Base-by-base conservation (phyloP, 2,113 vertebrate species). In the Probosciger aterrimus region DNA sequence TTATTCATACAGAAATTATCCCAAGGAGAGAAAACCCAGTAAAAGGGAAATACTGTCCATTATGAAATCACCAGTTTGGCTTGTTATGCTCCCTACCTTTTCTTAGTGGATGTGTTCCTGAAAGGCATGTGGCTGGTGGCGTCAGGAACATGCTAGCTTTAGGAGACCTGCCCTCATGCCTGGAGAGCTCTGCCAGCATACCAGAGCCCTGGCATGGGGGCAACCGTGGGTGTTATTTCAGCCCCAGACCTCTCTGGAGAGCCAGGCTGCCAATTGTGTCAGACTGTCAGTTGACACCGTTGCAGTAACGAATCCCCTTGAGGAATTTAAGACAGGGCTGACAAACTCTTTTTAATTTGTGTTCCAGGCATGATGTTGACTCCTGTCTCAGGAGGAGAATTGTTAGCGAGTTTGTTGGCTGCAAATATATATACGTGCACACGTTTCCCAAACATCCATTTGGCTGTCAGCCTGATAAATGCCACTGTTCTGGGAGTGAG, bases 211-310 rank as follows among this genome's bases (percentile, higher is more conserved):
- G 74, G 28, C 25, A 63, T 85, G 62, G 67, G 44, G 6, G 1
- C 79, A 87, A 31, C 27, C 4, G 0, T 14, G 49, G 0, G 0
- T 57, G 43, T 39, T 23, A 27, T 30, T 92, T 23, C 43, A 86
- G 46, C 20, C 28, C 30, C 43, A 75, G 25, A 43, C 10, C 18
- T 50, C 52, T 68, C 55, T 0, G 2, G 5, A 63, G 53, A 68
- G 31, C 39, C 50, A 63, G 60, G 55, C 85, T 94, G 71, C 49
- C 63, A 43, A 4, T 18, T 81, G 53, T n/a, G 60, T 52, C 39
- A n/a, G 5, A 47, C 5, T 46, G 55, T 68, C 70, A 37, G 14
- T 6, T 88, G 67, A 44, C 41, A 24, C 22, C 0, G 0, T 74
- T 71, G 43, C 20, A 8, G 4, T 7, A 81, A 30, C 2, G 3